Evolutionary conservation across 2,797 vertebrate genomes (phyloP).

Genomic region (Botia almorhae): DNA sequence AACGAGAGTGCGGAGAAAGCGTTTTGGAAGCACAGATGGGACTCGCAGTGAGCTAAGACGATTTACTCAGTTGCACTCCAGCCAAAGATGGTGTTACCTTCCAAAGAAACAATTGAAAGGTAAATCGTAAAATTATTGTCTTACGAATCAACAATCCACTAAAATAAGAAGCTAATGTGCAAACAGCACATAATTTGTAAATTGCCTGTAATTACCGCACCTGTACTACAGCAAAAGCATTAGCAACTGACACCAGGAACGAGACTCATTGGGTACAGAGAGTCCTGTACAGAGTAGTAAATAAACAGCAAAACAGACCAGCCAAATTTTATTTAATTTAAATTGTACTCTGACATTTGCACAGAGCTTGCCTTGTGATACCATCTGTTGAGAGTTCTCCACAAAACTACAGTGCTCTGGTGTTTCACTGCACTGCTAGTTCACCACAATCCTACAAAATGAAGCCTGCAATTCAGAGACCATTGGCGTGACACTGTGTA

Average conservation of each 20-base stretch:
- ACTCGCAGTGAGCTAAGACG: not conserved
- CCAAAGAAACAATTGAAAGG: slow-evolving; percentile 7
- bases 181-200: not conserved
- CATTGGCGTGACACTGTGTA: not conserved
- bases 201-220: not conserved
- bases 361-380: not conserved
- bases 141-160: not conserved
- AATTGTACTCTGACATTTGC: not conserved
- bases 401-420: not conserved
- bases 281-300: not conserved
- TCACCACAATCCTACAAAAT: not conserved
- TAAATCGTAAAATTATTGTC: not conserved
- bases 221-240: not conserved
- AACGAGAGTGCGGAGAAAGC: not conserved
- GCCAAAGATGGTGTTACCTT: not conserved
- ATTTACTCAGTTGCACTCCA: slow-evolving; percentile 3
- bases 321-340: not conserved
- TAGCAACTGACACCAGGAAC: not conserved
- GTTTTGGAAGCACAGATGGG: slow-evolving; percentile 34
- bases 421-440: not conserved
- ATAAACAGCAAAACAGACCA: slow-evolving; percentile 1
- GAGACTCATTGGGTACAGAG: not conserved
- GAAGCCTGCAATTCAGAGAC: not conserved
- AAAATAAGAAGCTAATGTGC: not conserved
- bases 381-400: slow-evolving; percentile 1